Evolutionary conservation across 2,113 vertebrate species (phyloP).

Genomic region (Sinocyclocheilus anshuiensis): DNA sequence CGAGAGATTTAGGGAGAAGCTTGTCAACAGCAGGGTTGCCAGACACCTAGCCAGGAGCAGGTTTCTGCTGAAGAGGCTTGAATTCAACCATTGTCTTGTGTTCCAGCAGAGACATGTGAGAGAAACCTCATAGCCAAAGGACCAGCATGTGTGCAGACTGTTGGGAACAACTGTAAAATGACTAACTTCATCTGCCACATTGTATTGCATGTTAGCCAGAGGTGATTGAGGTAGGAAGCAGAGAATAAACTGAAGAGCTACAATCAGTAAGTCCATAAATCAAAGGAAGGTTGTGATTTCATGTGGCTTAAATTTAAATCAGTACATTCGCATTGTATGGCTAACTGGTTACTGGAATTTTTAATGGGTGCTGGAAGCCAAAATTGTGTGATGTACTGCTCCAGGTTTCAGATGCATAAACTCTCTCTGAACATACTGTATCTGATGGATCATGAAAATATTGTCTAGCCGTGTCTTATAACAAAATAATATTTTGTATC

Average conservation of each 20-base stretch:
- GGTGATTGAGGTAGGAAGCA: background rate
- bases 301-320: background rate
- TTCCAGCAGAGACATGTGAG: conserved; percentile 53
- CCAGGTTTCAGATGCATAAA: background rate
- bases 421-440: background rate
- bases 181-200: conserved; percentile 30
- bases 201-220: conserved; percentile 21
- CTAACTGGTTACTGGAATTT: background rate
- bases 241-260: background rate
- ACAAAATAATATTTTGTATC: background rate
- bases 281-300: background rate
- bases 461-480: background rate
- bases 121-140: conserved; percentile 21
- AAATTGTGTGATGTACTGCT: background rate
- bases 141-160: conserved; percentile 31
- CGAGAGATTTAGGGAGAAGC: conserved; percentile 5
- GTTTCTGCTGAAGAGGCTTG: conserved; percentile 49
- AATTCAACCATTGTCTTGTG: background rate
- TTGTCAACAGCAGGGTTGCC: conserved; percentile 29
- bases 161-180: conserved; percentile 40
- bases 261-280: background rate
- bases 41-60: conserved; percentile 41
- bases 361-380: background rate
- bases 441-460: background rate
- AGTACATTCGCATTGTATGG: background rate